Base-by-base conservation (phyloP, 2,113 vertebrate species). In the Lagopus muta region DNA sequence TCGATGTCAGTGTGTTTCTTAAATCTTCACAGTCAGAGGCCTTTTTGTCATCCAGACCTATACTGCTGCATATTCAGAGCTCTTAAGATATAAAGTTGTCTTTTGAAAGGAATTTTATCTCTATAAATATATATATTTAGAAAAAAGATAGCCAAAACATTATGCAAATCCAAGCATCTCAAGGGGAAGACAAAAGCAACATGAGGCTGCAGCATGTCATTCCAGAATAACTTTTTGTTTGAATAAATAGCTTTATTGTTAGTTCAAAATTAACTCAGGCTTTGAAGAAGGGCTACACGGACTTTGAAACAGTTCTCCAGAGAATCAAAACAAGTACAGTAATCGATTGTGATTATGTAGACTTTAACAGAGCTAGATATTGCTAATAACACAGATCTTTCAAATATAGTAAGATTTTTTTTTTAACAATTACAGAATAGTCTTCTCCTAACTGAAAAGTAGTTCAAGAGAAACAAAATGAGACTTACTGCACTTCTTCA, bases 121-220 rank as follows among this genome's bases (percentile, higher is more conserved):
- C 25, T 92, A 7, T 34, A 86, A 80, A 38, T 90, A 28, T 62
- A 80, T 77, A 86, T 57, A 61, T 80, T 88, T 82, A 70, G 27
- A 34, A 85, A 92, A 82, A 76, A 48, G 66, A 67, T 64, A 92
- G 83, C 94, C 97, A 96, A 97, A 97, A 87, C 77, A 90, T 94
- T 95, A 95, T 97, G 94, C 67, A 97, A 97, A 97, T 97, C 61
- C 64, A 55, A 78, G 42, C 79, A 93, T 97, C 92, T 97, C 94
- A 92, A 96, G 81, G 85, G 77, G 77, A 95, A 95, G 82, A 96
- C 96, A 90, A 97, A 97, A 97, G 91, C 60, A 90, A 60, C 54
- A 67, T 83, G 67, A 36, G 88, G 90, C 85, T 88, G 79, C 58
- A 86, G 34, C 42, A 45, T 93, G 86, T 89, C 78, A 83, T 88